Evolutionary conservation across 2,888 invertebrate genomes (phyloP), one percentile per base, ranked within the genome.

Genomic region (Lepetodrilus schrolli): DNA sequence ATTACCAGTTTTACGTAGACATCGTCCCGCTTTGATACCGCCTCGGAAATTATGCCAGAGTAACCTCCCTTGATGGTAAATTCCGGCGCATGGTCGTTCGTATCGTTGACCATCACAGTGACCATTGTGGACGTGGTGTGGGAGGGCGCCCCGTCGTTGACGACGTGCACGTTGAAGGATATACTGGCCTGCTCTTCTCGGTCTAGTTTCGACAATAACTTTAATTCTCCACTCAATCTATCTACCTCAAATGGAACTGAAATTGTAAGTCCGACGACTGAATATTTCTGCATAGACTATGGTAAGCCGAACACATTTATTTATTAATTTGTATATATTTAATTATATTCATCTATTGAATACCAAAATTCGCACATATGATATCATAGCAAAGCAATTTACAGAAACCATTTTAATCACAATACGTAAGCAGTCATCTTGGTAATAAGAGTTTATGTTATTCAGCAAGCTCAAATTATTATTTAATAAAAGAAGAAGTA

Each of bases 21-120:
- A n/a, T 51, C 58, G 17, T 13, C 38, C 26, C 13, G 8, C 4
- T 26, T 34, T n/a, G 34, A n/a, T n/a, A 50, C 66, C 36, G 58
- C 43, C 66, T 77, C 77, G 4, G 51, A 48, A 2, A 74, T 47
- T 4, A n/a, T 47, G 3, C 68, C 74, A 37, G 50, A 49, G 66
- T 77, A 77, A 2, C 77, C 77, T 38, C 36, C 58, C 34, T 48
- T 48, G 21, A 50, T 26, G 10, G 71, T 30, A 38, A 71, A 71
- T 17, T 58, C 20, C 1, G 71, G 71, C n/a, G 58, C 38, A 30
- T 71, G 48, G 37, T 71, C 71, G 30, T 71, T 71, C n/a, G 43
- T 68, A 23, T 36, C 76, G 10, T 58, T 66, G 10, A 74, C 47
- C 17, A 50, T 49, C n/a, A 74, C 72, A 7, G 68, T 73, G 4